A percentile compares a stretch with the other conserved stretches of the same genome.
These are phyloP conservation scores for Thymelicus lineola DNA, from an alignment of 2,888 invertebrate species.

Conservation along the genomic window DNA sequence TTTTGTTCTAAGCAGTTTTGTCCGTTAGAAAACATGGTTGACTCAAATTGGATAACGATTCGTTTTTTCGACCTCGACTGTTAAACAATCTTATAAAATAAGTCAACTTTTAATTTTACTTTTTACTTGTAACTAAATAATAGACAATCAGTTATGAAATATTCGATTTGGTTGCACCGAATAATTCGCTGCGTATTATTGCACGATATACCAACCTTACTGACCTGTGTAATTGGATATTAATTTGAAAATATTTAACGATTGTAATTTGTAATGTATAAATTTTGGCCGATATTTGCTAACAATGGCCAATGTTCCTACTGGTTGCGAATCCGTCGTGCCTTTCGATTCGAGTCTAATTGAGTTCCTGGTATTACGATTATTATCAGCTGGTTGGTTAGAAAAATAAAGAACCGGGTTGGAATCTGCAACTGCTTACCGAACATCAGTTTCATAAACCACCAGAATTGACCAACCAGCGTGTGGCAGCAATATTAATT, in stretches of 20 bases:
- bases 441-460: conserved; percentile 47
- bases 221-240: not conserved
- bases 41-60: conserved; percentile 20
- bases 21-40: conserved; percentile 15
- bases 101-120: conserved; percentile 16
- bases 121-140: conserved; percentile 2
- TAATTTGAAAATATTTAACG: conserved; percentile 6
- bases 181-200: conserved; percentile 6
- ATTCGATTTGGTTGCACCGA: conserved; percentile 4
- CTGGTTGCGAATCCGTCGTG: not conserved
- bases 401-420: conserved; percentile 39
- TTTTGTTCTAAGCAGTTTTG: conserved; percentile 10
- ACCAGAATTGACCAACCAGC: conserved; percentile 39
- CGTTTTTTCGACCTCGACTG: conserved; percentile 20
- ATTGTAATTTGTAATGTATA: not conserved
- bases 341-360: not conserved
- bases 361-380: conserved; percentile 22
- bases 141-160: conserved; percentile 11
- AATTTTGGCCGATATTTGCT: not conserved
- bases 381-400: conserved; percentile 16
- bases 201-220: not conserved
- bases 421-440: conserved; percentile 43
- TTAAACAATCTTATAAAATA: conserved; percentile 18
- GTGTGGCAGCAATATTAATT: conserved; percentile 38
- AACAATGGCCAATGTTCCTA: not conserved